A percentile compares a stretch with the other conserved stretches of the same genome.
These are phyloP conservation scores for Neoarius graeffei DNA, from an alignment of 2,113 vertebrate species.

Conservation along the genomic window DNA sequence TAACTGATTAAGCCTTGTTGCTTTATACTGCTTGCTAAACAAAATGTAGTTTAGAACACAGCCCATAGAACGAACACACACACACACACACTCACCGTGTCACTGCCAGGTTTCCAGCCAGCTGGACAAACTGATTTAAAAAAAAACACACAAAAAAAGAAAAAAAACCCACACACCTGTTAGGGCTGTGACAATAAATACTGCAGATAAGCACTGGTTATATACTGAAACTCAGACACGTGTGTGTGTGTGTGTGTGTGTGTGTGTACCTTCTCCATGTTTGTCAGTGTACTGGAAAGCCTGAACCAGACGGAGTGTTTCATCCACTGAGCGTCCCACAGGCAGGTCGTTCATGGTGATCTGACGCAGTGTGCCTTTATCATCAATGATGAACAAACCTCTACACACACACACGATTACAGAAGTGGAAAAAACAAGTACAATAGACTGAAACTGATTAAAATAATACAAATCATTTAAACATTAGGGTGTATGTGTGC, in stretches of 20 bases:
- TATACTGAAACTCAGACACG: neutral
- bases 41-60: neutral
- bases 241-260: neutral
- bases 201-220: neutral
- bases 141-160: neutral
- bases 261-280: slow-evolving; percentile 88
- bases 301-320: slow-evolving; percentile 92
- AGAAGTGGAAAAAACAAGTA: neutral
- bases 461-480: neutral
- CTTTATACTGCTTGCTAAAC: neutral
- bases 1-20: neutral
- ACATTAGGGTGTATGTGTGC: slow-evolving; percentile 20
- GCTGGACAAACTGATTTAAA: slow-evolving; percentile 86
- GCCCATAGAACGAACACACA: neutral
- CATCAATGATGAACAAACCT: slow-evolving; percentile 94
- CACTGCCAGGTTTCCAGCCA: slow-evolving; percentile 97
- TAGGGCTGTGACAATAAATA: neutral
- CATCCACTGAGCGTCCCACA: slow-evolving; percentile 93
- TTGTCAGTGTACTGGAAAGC: slow-evolving; percentile 97
- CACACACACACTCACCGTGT: slow-evolving; percentile 81
- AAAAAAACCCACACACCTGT: neutral
- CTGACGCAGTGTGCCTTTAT: slow-evolving; percentile 89
- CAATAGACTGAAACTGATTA: neutral
- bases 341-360: slow-evolving; percentile 98
- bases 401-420: slow-evolving; percentile 61